A percentile compares a stretch with the other conserved stretches of the same genome.
These are phyloP conservation scores for Chiroxiphia lanceolata DNA, from an alignment of 2,797 vertebrate species.

Conservation along the genomic window DNA sequence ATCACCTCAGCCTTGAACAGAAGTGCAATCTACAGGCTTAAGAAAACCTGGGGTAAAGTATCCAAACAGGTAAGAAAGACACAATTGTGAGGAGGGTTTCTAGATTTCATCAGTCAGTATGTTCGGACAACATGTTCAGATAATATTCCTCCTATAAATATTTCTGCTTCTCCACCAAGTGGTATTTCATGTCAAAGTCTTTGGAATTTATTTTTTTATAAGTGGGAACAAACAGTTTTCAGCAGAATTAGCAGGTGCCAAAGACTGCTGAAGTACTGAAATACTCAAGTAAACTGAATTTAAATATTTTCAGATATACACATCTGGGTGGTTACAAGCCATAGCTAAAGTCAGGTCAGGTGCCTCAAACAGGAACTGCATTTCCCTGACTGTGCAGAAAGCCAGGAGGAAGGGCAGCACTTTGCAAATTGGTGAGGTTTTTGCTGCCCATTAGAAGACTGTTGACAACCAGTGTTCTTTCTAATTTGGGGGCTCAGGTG, in stretches of 20 bases:
- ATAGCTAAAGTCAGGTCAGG: not conserved
- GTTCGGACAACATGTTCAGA: not conserved
- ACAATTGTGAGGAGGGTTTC: fast-evolving
- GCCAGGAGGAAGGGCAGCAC: not conserved
- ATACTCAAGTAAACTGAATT: not conserved
- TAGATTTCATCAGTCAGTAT: fast-evolving
- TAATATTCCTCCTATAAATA: not conserved
- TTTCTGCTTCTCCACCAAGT: not conserved
- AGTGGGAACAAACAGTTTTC: not conserved
- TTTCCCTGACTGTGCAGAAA: not conserved
- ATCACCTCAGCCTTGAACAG: slow-evolving; percentile 95
- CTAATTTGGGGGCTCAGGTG: not conserved
- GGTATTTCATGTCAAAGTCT: not conserved
- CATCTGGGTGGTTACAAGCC: not conserved
- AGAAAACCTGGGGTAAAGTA: slow-evolving; percentile 95
- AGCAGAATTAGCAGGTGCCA: not conserved
- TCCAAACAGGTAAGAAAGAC: slow-evolving; percentile 86
- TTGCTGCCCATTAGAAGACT: not conserved
- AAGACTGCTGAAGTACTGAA: not conserved
- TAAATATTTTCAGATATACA: not conserved
- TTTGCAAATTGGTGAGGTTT: not conserved
- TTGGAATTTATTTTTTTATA: not conserved
- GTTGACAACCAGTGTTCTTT: not conserved
- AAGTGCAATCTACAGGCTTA: slow-evolving; percentile 93
- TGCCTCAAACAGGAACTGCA: not conserved